Conservation (phyloP, 2,797 vertebrate species). For the Sebastes cheni region DNA sequence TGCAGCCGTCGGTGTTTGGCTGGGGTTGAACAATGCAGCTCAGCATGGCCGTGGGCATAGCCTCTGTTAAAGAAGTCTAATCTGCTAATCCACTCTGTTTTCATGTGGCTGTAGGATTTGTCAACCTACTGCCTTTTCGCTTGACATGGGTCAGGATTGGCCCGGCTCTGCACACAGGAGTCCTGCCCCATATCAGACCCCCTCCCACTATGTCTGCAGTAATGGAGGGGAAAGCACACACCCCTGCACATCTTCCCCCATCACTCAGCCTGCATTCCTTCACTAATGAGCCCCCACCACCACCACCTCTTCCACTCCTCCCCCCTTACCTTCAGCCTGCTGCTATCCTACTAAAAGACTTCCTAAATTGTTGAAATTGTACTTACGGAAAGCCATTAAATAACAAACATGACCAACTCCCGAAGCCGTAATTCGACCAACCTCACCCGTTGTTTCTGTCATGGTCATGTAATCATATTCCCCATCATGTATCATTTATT, state of each 20-base stretch:
- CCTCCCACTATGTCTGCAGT: constrained; percentile 38
- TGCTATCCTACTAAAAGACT: constrained; percentile 20
- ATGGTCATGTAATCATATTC: neutral
- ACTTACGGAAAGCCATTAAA: neutral
- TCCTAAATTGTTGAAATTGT: neutral
- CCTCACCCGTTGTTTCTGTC: neutral
- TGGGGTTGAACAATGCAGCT: constrained; percentile 52
- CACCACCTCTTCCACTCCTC: constrained; percentile 9
- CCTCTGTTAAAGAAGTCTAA: constrained; percentile 54
- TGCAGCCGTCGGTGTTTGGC: constrained; percentile 34
- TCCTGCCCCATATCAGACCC: constrained; percentile 56
- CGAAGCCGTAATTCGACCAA: neutral
- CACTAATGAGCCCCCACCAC: constrained; percentile 71
- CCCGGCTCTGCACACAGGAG: constrained; percentile 39
- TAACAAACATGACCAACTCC: neutral
- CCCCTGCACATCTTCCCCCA: constrained; percentile 27
- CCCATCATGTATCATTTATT: neutral
- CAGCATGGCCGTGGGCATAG: constrained; percentile 41
- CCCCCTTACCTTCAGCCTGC: constrained; percentile 24
- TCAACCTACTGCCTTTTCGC: constrained; percentile 64
- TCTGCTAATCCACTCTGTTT: constrained; percentile 77
- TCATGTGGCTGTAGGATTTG: constrained; percentile 73
- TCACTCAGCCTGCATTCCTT: constrained; percentile 74
- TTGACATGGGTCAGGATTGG: constrained; percentile 67
- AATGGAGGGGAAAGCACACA: constrained; percentile 26